phyloP scores from a whole-genome alignment of 2,113 vertebrate genomes.

The Machaerirhynchus nigripectus region DNA sequence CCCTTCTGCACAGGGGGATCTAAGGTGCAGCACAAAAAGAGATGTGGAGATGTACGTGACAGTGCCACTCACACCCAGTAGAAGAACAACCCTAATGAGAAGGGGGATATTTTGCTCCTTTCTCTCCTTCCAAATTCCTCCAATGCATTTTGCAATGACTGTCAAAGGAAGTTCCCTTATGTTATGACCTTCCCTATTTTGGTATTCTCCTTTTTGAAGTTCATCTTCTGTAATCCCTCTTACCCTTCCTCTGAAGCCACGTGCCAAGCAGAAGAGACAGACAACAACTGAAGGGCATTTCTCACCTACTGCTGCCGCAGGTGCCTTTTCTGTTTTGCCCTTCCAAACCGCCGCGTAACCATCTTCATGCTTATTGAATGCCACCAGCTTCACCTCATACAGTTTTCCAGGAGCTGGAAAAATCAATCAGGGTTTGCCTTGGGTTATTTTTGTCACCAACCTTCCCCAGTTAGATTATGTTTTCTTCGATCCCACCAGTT shows the following conservation, averaged over 20 bases:
- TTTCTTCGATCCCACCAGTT: background rate
- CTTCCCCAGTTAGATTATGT: background rate
- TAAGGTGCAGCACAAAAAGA: background rate
- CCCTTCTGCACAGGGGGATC: constrained; percentile 76
- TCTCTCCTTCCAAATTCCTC: background rate
- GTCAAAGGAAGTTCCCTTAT: background rate
- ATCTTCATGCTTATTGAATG: constrained; percentile 89
- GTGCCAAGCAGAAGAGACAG: background rate
- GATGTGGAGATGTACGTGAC: background rate
- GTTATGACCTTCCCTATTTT: background rate
- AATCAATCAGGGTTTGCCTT: background rate
- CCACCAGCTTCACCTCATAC: constrained; percentile 92
- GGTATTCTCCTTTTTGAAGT: background rate
- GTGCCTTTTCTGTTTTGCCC: constrained; percentile 87
- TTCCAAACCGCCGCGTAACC: constrained; percentile 92
- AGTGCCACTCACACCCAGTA: background rate
- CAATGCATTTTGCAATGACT: background rate
- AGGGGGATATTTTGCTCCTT: background rate
- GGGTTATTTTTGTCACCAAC: background rate
- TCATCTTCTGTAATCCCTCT: background rate
- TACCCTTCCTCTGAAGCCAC: background rate
- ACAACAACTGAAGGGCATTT: background rate
- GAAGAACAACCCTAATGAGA: background rate
- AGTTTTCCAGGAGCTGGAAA: constrained; percentile 83
- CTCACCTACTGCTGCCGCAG: constrained; percentile 66